Percentiles rank a stretch among this genome's conserved stretches.
Evolutionary conservation across 2,113 vertebrate species (phyloP).

Genomic region (Thinocorus orbignyianus): DNA sequence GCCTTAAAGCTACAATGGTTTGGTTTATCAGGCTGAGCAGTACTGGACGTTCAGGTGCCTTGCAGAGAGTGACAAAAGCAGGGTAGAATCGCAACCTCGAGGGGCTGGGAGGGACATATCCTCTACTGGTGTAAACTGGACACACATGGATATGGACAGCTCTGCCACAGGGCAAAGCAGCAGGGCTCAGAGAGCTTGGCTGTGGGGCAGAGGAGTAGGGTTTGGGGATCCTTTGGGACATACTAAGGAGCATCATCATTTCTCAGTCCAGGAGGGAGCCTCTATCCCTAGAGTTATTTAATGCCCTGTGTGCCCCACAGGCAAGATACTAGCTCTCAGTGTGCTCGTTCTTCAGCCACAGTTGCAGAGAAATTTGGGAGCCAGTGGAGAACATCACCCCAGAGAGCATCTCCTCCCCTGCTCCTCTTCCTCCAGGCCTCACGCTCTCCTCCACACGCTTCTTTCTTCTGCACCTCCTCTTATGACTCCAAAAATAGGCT

Average conservation of each 20-base stretch:
- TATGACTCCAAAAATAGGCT: background rate
- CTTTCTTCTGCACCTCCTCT: background rate
- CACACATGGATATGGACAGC: fast-evolving
- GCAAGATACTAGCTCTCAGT: fast-evolving
- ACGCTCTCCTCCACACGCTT: background rate
- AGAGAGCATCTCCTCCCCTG: background rate
- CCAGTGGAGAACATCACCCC: background rate
- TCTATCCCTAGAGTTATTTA: background rate
- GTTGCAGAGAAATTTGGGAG: background rate
- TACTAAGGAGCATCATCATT: background rate
- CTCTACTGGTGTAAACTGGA: background rate
- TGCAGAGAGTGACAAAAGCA: background rate
- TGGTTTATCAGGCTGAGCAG: background rate
- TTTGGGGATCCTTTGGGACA: background rate
- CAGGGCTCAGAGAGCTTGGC: fast-evolving
- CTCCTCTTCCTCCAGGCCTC: background rate
- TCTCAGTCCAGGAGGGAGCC: fast-evolving
- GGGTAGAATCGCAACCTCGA: background rate
- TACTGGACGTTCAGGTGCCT: background rate
- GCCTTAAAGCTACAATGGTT: background rate
- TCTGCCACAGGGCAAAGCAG: background rate
- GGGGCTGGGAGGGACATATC: fast-evolving
- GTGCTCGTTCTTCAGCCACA: background rate
- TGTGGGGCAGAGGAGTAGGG: background rate
- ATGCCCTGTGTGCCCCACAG: fast-evolving